A percentile compares a stretch with the other conserved stretches of the same genome.
These are phyloP conservation scores for Onychomys torridus DNA, from an alignment of 2,797 vertebrate genomes.

Conservation along the genomic window DNA sequence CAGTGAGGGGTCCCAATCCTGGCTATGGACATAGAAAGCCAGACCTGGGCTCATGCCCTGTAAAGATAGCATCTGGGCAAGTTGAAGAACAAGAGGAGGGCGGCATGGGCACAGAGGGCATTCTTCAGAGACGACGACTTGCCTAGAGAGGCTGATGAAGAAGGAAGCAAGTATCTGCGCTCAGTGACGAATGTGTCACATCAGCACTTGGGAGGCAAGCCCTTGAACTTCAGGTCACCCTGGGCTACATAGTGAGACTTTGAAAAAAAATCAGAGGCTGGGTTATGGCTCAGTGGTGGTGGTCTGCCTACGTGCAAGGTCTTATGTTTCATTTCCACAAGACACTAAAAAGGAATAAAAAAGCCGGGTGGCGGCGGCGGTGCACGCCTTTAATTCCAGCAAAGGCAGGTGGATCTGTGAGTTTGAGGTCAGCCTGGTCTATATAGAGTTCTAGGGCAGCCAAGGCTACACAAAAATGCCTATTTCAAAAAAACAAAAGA, in stretches of 20 bases:
- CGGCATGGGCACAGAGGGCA: neutral
- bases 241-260: neutral
- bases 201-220: neutral
- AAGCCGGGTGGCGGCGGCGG: neutral
- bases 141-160: slow-evolving; percentile 52
- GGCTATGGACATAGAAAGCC: neutral
- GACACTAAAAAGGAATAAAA: neutral
- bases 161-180: neutral
- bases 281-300: neutral
- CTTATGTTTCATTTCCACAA: neutral
- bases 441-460: neutral
- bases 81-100: neutral
- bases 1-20: neutral
- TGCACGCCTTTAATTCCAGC: neutral
- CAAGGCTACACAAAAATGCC: neutral
- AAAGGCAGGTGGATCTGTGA: neutral
- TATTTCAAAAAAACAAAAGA: too few species aligned
- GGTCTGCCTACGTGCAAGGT: neutral
- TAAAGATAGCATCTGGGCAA: neutral
- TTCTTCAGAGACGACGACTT: slow-evolving; percentile 48
- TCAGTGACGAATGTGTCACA: too few species aligned
- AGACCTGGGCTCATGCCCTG: neutral
- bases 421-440: neutral
- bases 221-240: neutral
- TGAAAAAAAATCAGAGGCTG: neutral